phyloP scores from a whole-genome alignment of 2,888 invertebrate genomes.

The Parascotia fuliginaria region DNA sequence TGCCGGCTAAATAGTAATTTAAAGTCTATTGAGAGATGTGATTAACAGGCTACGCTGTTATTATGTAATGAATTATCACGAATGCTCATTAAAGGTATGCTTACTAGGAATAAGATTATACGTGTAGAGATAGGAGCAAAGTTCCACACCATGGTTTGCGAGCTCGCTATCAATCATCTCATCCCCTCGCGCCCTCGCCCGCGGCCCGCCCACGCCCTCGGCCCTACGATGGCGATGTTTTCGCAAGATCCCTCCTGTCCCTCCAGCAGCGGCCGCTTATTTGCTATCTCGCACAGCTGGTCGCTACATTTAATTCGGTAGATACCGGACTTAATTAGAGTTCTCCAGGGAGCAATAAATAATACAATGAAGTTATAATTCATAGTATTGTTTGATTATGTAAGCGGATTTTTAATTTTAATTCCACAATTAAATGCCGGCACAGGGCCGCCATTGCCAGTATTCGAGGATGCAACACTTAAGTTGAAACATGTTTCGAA shows the following conservation, averaged over 20 bases:
- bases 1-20: constrained; percentile 31
- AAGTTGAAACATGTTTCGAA: constrained; percentile 21
- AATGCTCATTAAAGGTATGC: not conserved
- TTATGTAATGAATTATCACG: constrained; percentile 18
- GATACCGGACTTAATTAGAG: constrained; percentile 49
- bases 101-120: constrained; percentile 3
- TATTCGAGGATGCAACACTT: constrained; percentile 19
- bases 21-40: constrained; percentile 32
- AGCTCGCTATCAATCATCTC: constrained; percentile 56
- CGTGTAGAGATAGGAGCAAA: constrained; percentile 10
- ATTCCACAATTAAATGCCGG: constrained; percentile 18
- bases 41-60: constrained; percentile 28
- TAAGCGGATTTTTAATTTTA: constrained; percentile 25
- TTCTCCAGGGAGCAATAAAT: constrained; percentile 43
- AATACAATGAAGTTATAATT: constrained; percentile 45
- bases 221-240: constrained; percentile 47
- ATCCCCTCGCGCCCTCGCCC: constrained; percentile 22
- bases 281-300: constrained; percentile 47
- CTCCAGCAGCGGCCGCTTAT: constrained; percentile 30
- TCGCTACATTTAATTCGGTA: constrained; percentile 42
- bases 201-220: constrained; percentile 27
- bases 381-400: constrained; percentile 31
- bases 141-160: constrained; percentile 19
- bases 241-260: constrained; percentile 41
- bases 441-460: constrained; percentile 14